A percentile compares a stretch with the other conserved stretches of the same genome.
Evolutionary conservation across 2,797 vertebrate species (phyloP).

Genomic region (Tenualosa thibaudeaui): DNA sequence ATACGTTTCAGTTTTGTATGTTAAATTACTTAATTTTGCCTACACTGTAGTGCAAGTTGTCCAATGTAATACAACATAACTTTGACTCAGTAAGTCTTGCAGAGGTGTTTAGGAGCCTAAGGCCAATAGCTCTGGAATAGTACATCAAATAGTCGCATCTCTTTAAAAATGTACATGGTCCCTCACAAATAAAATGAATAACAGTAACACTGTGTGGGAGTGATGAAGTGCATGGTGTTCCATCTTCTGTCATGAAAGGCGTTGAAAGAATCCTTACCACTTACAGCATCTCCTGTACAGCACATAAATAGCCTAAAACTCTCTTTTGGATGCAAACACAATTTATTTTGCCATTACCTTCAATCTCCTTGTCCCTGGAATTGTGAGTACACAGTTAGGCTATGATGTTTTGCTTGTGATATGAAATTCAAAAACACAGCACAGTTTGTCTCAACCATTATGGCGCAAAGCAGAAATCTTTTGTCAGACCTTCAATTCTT

Average conservation of each 20-base stretch:
- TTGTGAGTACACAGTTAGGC: not conserved
- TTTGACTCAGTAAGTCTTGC: not conserved
- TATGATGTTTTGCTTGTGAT: not conserved
- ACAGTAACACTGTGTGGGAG: not conserved
- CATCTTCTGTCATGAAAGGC: not conserved
- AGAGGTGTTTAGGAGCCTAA: too few relatives aligned
- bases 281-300: not conserved
- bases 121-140: too few relatives aligned
- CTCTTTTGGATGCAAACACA: constrained; percentile 31
- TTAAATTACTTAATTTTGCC: not conserved
- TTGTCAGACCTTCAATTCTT: not conserved
- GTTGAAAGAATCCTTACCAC: not conserved
- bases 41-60: not conserved
- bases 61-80: not conserved
- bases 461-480: not conserved
- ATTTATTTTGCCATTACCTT: constrained; percentile 57
- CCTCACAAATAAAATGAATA: too few relatives aligned
- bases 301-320: not conserved
- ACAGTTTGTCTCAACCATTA: not conserved
- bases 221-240: not conserved
- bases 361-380: constrained; percentile 48
- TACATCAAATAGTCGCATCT: too few relatives aligned
- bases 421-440: not conserved
- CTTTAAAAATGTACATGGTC: too few relatives aligned
- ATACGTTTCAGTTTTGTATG: not conserved